Conservation (phyloP, 2,888 invertebrate genomes). For the Cyaniris semiargus region DNA sequence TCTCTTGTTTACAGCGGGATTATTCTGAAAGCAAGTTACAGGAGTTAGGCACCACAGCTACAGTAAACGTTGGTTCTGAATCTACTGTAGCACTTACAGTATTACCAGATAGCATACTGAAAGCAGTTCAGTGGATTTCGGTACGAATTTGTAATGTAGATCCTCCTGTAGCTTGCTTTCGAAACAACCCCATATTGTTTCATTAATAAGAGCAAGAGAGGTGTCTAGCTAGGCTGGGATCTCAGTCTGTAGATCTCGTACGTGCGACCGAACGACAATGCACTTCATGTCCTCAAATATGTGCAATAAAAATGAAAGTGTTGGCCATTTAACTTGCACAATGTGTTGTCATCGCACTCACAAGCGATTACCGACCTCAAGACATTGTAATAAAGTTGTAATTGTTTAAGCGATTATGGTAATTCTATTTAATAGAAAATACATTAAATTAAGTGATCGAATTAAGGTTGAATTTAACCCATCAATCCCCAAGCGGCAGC, state of each 20-base stretch:
- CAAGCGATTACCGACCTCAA: conserved; percentile 29
- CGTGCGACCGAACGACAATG: conserved; percentile 13
- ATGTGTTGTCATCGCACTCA: conserved; percentile 34
- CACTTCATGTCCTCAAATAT: conserved; percentile 28
- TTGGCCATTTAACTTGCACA: conserved; percentile 42
- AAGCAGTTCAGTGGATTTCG: background rate
- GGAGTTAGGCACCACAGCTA: too few relatives aligned
- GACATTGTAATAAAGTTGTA: background rate
- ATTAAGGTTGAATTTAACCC: conserved; percentile 25
- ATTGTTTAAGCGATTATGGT: background rate
- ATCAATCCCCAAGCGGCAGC: too few relatives aligned
- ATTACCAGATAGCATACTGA: background rate
- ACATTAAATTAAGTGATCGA: conserved; percentile 22
- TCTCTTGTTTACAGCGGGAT: background rate
- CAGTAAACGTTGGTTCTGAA: background rate
- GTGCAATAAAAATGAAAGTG: conserved; percentile 45
- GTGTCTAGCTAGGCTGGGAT: too few relatives aligned
- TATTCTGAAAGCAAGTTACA: background rate
- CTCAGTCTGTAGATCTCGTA: too few relatives aligned
- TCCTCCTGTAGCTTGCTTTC: too few relatives aligned
- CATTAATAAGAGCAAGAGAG: too few relatives aligned
- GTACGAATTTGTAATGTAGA: too few relatives aligned
- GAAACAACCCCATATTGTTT: too few relatives aligned
- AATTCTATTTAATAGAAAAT: conserved; percentile 11
- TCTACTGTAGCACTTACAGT: too few relatives aligned